Evolutionary conservation across 1,140 invertebrate species (phyloP).

Genomic region (Bilobella aurantiaca): DNA sequence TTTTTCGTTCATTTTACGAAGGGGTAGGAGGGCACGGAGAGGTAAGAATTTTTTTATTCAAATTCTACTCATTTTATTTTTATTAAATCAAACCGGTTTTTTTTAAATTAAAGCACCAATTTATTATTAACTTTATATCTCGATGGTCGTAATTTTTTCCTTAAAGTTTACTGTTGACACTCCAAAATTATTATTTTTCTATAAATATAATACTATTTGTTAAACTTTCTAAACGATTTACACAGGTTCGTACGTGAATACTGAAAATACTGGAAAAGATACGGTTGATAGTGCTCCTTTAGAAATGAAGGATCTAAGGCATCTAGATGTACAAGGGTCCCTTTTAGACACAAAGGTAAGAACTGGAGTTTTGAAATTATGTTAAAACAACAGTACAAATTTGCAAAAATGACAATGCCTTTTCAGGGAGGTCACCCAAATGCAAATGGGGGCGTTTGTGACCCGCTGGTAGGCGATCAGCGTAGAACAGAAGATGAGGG

Average conservation of each 20-base stretch:
- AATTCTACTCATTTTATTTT: conserved; percentile 1
- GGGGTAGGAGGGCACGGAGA: background rate
- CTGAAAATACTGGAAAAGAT: background rate
- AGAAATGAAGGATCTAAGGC: background rate
- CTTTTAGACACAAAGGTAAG: conserved; percentile 5
- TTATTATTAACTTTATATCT: no score
- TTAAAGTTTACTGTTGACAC: no score
- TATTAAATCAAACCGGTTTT: background rate
- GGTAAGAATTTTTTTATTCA: background rate
- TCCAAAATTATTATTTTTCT: no score
- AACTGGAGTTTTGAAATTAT: background rate
- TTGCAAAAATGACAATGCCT: no score
- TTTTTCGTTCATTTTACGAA: background rate
- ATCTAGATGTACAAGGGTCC: background rate
- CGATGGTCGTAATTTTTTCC: no score
- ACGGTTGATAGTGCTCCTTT: conserved; percentile 8
- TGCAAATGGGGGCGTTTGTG: background rate
- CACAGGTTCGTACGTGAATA: background rate
- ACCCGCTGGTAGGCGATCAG: background rate
- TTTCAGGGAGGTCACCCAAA: background rate
- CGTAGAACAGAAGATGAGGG: background rate
- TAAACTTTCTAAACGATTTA: no score
- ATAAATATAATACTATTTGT: no score
- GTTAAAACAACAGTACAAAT: background rate
- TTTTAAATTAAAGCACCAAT: no score